These are phyloP conservation scores for Ceryle rudis DNA, from an alignment of 2,797 vertebrate species.

Conservation along the genomic window DNA sequence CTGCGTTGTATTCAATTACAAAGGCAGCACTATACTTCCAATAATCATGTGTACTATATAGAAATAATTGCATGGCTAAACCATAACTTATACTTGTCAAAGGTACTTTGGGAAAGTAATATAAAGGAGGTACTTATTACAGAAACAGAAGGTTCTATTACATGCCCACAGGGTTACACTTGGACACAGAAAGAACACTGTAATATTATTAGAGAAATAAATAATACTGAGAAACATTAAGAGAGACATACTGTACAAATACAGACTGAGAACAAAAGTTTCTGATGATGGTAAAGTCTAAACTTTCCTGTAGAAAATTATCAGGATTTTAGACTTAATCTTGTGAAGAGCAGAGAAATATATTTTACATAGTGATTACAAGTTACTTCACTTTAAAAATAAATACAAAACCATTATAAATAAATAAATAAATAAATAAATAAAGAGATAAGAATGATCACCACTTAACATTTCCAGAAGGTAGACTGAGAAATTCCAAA, in stretches of 20 bases:
- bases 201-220: neutral
- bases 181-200: neutral
- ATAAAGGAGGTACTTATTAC: constrained; percentile 21
- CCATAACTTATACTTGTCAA: neutral
- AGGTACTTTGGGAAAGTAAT: neutral
- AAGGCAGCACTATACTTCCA: neutral
- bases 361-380: neutral
- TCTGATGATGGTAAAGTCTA: neutral
- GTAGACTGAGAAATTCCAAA: neutral
- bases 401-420: neutral
- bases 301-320: neutral
- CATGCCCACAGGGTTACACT: neutral
- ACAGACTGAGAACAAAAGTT: neutral
- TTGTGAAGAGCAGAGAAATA: neutral
- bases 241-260: neutral
- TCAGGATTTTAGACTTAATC: neutral
- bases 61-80: constrained; percentile 12
- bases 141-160: constrained; percentile 27
- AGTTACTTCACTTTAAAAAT: neutral
- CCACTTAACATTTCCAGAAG: neutral
- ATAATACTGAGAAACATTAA: neutral
- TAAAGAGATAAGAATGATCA: neutral
- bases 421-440: neutral
- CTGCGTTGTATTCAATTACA: neutral
- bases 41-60: neutral